Conservation (phyloP, 1,140 invertebrate genomes). For the Battus philenor region DNA sequence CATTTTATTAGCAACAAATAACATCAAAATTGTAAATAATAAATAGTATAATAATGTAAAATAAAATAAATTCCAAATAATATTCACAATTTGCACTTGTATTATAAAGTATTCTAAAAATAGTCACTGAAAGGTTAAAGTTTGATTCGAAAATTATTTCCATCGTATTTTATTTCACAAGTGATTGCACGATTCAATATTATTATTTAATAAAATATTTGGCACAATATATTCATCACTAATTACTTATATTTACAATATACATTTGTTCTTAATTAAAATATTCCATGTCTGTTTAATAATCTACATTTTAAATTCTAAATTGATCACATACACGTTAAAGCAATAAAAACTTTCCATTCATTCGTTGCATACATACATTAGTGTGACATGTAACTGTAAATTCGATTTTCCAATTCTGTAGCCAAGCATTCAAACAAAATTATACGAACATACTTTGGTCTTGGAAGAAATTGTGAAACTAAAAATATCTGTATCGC, state of each 20-base stretch:
- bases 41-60: conserved; percentile 17
- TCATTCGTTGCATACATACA: conserved; percentile 1
- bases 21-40: conserved; percentile 4
- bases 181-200: too few relatives aligned
- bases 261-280: conserved; percentile 21
- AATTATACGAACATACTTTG: too few relatives aligned
- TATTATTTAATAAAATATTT: too few relatives aligned
- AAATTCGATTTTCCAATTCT: too few relatives aligned
- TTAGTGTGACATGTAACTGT: too few relatives aligned
- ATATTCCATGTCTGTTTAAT: conserved; percentile 15
- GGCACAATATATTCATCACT: too few relatives aligned
- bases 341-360: conserved; percentile 3
- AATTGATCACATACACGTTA: conserved; percentile 18
- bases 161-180: background rate
- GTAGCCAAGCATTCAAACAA: too few relatives aligned
- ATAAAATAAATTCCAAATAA: conserved; percentile 8
- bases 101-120: conserved; percentile 1
- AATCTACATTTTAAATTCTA: conserved; percentile 8
- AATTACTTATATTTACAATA: conserved; percentile 13
- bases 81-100: conserved; percentile 1
- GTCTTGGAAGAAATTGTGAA: too few relatives aligned
- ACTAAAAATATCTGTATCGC: too few relatives aligned
- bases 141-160: too few relatives aligned
- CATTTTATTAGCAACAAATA: conserved; percentile 17
- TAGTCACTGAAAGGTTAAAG: background rate